These are phyloP conservation scores for Albula goreensis DNA, from an alignment of 2,113 vertebrate genomes.

Conservation along the genomic window DNA sequence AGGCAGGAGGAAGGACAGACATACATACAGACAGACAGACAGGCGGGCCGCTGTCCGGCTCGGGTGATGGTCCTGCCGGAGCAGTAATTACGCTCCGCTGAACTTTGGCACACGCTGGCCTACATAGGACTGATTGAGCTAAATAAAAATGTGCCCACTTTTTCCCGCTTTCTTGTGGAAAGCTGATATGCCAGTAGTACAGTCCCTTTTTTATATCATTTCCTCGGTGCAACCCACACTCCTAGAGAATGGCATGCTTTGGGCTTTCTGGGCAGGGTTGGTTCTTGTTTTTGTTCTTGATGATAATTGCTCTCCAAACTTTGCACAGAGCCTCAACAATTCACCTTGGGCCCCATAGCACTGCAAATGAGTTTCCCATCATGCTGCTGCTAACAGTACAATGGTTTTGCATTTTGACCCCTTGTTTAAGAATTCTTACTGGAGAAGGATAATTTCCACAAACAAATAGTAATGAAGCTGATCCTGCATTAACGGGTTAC, in stretches of 20 bases:
- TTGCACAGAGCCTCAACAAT: neutral
- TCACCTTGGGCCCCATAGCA: neutral
- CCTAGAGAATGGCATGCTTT: neutral
- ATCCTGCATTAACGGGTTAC: neutral
- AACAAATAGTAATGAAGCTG: neutral
- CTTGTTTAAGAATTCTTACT: neutral
- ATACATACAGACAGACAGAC: no score
- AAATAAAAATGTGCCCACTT: slow-evolving; percentile 27
- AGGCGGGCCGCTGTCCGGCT: neutral
- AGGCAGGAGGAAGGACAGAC: no score
- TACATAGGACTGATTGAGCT: slow-evolving; percentile 51
- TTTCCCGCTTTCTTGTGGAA: slow-evolving; percentile 20
- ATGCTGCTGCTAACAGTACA: neutral
- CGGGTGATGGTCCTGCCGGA: neutral
- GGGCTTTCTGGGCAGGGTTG: neutral
- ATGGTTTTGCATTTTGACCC: neutral
- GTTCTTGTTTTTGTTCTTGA: neutral
- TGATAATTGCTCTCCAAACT: neutral
- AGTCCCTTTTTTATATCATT: neutral
- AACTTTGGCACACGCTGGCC: slow-evolving; percentile 52
- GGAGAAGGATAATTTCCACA: neutral
- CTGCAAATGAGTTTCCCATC: neutral
- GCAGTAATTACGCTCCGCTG: slow-evolving; percentile 41
- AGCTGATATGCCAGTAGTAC: slow-evolving; percentile 21
- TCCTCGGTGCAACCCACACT: neutral